Base-by-base conservation (phyloP, 2,888 invertebrate species). In the Standfussiana lucernea region DNA sequence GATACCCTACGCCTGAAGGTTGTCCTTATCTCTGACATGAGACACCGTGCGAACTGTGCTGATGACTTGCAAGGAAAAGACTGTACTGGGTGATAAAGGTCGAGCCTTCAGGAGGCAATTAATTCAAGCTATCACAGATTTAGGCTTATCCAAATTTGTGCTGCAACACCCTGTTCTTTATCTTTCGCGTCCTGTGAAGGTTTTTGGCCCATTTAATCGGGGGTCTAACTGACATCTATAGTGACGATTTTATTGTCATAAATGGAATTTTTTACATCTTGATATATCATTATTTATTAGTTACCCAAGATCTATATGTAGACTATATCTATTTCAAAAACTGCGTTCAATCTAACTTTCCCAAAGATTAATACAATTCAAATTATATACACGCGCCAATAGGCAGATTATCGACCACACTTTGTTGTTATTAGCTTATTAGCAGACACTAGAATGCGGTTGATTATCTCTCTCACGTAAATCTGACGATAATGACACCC, bases 31-130 rank as follows among this genome's bases (percentile, higher is more conserved):
- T 24, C 15, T 11, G 82, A 53, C 28, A 84, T n/a, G 28, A 64
- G 82, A 82, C 40, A 80, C 37, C 66, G 80, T 82, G 82, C n/a
- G 82, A 82, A 82, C 47, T 82, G 24, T 68, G 64, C n/a, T 18
- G 47, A 24, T 24, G 28, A 21, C n/a, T 37, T 35, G 45, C 18
- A 24, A 35, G 6, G n/a, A 35, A 18, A 64, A 3, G 10, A 1
- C 28, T 42, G 11, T 40, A n/a, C 15, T 42, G 4, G 11, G 24
- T 18, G 32, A 42, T 70, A 53, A 42, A 32, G n/a, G n/a, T n/a
- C 32, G n/a, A 11, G 32, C 13, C 8, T 32, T 7, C 32, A 15
- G 15, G 28, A 32, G 40, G 32, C 18, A 18, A n/a, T 21, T 11
- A 72, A 3, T 8, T 45, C 4, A n/a, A 13, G 8, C 56, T 37